Conservation (phyloP, 2,113 vertebrate genomes). For the Notarius lentiginosus region DNA sequence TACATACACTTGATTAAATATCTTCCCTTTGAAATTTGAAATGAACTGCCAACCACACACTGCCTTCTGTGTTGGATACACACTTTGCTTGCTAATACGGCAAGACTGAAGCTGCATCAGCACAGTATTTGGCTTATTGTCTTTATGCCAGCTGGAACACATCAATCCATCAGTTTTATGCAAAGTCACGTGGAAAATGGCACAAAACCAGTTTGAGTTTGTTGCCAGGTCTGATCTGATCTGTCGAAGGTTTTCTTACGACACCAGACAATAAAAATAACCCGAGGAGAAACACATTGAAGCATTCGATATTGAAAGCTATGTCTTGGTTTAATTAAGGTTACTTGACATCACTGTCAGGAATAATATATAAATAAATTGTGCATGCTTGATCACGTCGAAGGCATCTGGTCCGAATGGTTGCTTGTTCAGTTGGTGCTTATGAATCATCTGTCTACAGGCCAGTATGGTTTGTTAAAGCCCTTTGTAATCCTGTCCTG, state of each 20-base stretch:
- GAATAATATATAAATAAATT: background rate
- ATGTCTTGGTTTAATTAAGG: background rate
- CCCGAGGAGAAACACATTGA: background rate
- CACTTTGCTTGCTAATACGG: conserved; percentile 24
- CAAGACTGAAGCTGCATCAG: conserved; percentile 13
- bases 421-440: background rate
- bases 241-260: background rate
- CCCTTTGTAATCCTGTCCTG: conserved; percentile 6
- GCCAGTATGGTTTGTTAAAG: conserved; percentile 11
- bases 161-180: conserved; percentile 19
- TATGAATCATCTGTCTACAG: conserved; percentile 2
- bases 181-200: background rate
- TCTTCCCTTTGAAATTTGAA: conserved; percentile 18
- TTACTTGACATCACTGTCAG: background rate
- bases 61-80: background rate
- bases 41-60: conserved; percentile 11
- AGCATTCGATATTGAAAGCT: background rate
- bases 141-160: conserved; percentile 16
- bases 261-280: background rate
- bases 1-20: conserved; percentile 25
- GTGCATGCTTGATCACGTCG: too few species aligned
- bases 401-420: background rate
- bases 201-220: background rate
- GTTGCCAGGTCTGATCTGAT: background rate
- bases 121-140: conserved; percentile 14